Evolutionary conservation across 2,888 invertebrate genomes (phyloP), one percentile per base, ranked within the genome.

Genomic region (Euzophera pinguis): DNA sequence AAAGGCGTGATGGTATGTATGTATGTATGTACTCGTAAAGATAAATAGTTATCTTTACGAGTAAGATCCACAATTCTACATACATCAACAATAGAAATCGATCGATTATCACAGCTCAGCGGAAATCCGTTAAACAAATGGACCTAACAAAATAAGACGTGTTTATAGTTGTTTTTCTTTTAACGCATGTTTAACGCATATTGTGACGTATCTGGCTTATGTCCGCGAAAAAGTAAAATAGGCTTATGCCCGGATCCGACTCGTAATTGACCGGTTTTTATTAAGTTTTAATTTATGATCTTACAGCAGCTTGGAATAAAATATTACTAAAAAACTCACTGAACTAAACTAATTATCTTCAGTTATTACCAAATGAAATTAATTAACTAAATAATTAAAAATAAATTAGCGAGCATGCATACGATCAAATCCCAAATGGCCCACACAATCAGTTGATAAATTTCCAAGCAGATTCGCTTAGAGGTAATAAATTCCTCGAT

Each of bases 401-500:
- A 5, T 14, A 14, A 45, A 45, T 45, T 32, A 45, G 14, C 13
- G 10, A 32, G 58, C 42, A 54, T 45, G 45, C 45, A 45, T 45
- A 45, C 37, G 12, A 45, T 45, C 16, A 45, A 32, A 56, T 56
- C 58, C 51, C 38, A 53, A 53, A 54, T 63, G 61, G 87, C 89
- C 89, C 88, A 90, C 89, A 90, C 88, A 85, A 76, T 81, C 71
- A 63, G 87, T 87, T 88, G 86, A 89, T 89, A 82, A 85, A 89
- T 87, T 75, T 82, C 70, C 64, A 63, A 69, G 84, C 78, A 87
- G 87, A 90, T 90, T 87, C 86, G 82, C 87, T 84, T 80, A 78
- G 84, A 86, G 82, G 86, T 86, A 90, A 89, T 89, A 87, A 87
- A 89, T 90, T 85, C 86, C 84, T 81, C 83, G 80, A 45, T 45